Base-by-base conservation (phyloP, 2,797 vertebrate genomes). In the Hippocampus kuda region DNA sequence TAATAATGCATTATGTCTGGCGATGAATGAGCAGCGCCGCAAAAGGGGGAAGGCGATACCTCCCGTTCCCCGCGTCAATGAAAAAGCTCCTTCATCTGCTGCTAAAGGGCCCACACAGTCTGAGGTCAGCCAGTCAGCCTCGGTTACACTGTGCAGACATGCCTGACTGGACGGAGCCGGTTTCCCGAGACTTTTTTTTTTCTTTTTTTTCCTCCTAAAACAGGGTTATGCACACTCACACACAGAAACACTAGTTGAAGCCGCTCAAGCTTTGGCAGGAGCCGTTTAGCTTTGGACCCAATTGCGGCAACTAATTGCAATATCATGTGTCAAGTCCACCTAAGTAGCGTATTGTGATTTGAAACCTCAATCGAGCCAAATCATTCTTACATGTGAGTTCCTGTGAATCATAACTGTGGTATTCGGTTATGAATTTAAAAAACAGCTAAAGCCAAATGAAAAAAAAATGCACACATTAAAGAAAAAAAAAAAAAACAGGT, bases 1-100 rank as follows among this genome's bases (percentile, higher is more conserved):
- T 95, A 97, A 94, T 93, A 94, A 96, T 89, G 92, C 94, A 94
- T 96, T 95, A 94, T 95, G 90, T 91, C 89, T 90, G 92, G 86
- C 84, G 30, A 89, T 93, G 92, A 93, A 93, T 91, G 90, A 92
- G 90, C 91, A 89, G 88, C 88, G 90, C 89, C 80, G 87, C 89
- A 81, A 83, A 87, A 44, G 87, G 94, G 87, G 94, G 92, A 97
- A 97, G 92, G 91, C 87, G 93, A 95, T 94, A 94, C 91, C 91
- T 92, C 86, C 90, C 89, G 88, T 91, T 92, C 89, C 26, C 90
- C 91, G 91, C 88, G 91, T 91, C 92, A 90, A 94, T 96, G 92
- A 97, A 95, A 91, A 94, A 95, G 93, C 91, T 91, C 90, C 92
- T 96, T 96, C 93, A 93, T 94, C 85, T 87, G 91, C 86, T 83